Evolutionary conservation across 2,797 vertebrate genomes (phyloP).

Genomic region (Florisuga fusca): DNA sequence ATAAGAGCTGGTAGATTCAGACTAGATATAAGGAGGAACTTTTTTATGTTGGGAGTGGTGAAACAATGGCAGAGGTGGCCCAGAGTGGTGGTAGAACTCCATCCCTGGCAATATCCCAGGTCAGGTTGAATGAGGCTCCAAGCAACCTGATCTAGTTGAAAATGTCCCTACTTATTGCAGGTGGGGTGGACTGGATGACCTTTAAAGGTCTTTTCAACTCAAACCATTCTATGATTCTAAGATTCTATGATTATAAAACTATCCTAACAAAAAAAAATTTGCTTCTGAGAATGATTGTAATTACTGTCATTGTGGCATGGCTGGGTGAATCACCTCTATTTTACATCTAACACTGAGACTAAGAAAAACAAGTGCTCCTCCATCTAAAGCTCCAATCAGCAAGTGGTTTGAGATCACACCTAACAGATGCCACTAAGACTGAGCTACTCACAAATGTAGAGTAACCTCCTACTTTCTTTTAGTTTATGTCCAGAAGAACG

Average conservation of each 20-base stretch:
- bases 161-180: neutral
- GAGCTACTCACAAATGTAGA: neutral
- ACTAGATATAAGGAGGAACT: neutral
- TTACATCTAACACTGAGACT: neutral
- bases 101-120: neutral
- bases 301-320: neutral
- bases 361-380: neutral
- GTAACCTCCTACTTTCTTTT: neutral
- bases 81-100: neutral
- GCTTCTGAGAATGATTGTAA: neutral
- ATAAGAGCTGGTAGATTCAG: neutral
- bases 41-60: fast-evolving
- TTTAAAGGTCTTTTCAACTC: neutral
- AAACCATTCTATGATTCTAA: neutral
- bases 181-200: neutral
- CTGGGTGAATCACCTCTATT: neutral
- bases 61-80: neutral
- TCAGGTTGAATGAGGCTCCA: neutral
- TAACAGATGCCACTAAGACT: neutral
- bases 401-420: neutral
- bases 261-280: neutral
- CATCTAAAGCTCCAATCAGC: neutral
- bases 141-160: neutral
- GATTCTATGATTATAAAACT: neutral
- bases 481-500: neutral